Evolutionary conservation across 1,140 invertebrate species (phyloP).

Genomic region (Drosophila setifemur): DNA sequence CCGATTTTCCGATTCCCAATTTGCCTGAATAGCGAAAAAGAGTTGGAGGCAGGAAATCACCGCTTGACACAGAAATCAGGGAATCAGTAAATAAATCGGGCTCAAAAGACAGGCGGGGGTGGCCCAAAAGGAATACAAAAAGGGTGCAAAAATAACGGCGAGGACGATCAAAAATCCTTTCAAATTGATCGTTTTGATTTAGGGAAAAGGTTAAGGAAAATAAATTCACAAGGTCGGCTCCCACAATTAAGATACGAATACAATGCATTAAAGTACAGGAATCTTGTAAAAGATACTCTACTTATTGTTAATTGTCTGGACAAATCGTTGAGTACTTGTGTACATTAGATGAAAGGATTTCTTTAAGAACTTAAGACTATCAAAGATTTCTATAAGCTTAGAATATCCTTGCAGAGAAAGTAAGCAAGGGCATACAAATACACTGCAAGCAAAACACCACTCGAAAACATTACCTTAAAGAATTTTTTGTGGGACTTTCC

Average conservation of each 20-base stretch:
- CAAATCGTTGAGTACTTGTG: background rate
- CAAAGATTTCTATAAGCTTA: no score
- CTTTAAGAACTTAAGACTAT: background rate
- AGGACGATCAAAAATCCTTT: background rate
- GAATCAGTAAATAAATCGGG: conserved; percentile 43
- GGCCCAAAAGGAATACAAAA: background rate
- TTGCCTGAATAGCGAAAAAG: background rate
- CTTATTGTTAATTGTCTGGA: background rate
- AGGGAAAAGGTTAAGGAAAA: background rate
- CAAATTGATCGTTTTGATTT: conserved; percentile 4
- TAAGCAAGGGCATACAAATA: no score
- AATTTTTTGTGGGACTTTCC: no score
- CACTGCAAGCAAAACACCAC: no score
- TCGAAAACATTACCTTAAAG: no score
- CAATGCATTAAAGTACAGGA: no score
- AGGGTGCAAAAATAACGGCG: background rate
- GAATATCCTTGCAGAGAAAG: no score
- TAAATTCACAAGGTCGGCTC: background rate
- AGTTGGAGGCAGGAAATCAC: conserved; percentile 53
- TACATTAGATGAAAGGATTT: no score
- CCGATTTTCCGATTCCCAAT: conserved; percentile 39
- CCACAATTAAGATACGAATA: no score
- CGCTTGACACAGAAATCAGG: conserved; percentile 67
- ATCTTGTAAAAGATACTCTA: no score
- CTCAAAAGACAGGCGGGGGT: background rate